A percentile compares a stretch with the other conserved stretches of the same genome.
phyloP scores from a whole-genome alignment of 1,140 invertebrate species.

The Bombus polaris region DNA sequence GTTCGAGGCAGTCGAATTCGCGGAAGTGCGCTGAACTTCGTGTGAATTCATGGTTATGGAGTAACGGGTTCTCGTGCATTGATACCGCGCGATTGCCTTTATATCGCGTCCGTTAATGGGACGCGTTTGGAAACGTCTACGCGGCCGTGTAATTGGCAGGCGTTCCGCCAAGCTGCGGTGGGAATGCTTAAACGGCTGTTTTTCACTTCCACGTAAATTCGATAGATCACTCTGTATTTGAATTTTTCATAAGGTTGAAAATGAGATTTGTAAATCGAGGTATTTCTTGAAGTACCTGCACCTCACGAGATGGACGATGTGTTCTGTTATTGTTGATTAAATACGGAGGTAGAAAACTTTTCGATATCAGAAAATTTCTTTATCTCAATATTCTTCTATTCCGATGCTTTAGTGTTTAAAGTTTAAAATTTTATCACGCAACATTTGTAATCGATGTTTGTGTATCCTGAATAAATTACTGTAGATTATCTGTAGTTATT shows the following conservation, averaged over 20 bases:
- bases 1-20: constrained; percentile 6
- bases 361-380: too few relatives aligned
- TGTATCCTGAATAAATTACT: too few relatives aligned
- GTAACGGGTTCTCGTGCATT: constrained; percentile 24
- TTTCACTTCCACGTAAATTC: neutral
- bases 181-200: neutral
- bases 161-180: neutral
- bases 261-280: too few relatives aligned
- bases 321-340: too few relatives aligned
- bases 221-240: neutral
- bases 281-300: too few relatives aligned
- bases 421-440: too few relatives aligned
- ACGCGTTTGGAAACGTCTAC: neutral
- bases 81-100: constrained; percentile 13
- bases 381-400: too few relatives aligned
- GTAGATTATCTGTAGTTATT: too few relatives aligned
- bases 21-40: constrained; percentile 23
- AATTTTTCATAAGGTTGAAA: neutral
- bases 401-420: too few relatives aligned
- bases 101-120: constrained; percentile 4
- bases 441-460: too few relatives aligned
- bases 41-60: constrained; percentile 30
- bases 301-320: too few relatives aligned
- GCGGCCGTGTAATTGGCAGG: constrained; percentile 12
- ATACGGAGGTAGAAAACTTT: too few relatives aligned